These are phyloP conservation scores for Acleris holmiana DNA, from an alignment of 2,888 invertebrate species.

Conservation along the genomic window DNA sequence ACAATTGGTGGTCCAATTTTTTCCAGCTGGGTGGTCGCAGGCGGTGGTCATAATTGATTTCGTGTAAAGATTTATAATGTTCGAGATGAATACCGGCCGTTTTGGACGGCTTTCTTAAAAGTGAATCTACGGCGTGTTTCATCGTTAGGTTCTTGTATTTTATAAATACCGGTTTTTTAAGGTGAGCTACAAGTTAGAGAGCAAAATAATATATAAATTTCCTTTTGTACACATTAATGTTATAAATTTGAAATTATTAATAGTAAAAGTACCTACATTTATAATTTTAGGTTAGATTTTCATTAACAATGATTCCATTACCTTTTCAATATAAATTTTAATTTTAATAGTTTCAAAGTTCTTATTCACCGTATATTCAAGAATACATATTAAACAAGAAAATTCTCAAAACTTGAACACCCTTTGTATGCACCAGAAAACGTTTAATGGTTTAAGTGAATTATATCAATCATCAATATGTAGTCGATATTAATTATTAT, in stretches of 20 bases:
- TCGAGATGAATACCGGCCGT: slow-evolving; percentile 49
- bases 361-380: too few species aligned
- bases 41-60: slow-evolving; percentile 66
- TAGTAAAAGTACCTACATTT: too few species aligned
- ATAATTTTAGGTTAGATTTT: too few species aligned
- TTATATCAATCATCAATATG: slow-evolving; percentile 60
- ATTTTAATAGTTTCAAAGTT: too few species aligned
- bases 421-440: slow-evolving; percentile 43
- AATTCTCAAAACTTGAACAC: slow-evolving; percentile 35
- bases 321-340: too few species aligned
- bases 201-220: too few species aligned
- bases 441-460: slow-evolving; percentile 47
- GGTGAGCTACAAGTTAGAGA: too few species aligned
- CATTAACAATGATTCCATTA: too few species aligned
- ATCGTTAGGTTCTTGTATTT: slow-evolving; percentile 33
- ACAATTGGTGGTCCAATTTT: slow-evolving; percentile 60
- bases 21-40: slow-evolving; percentile 46
- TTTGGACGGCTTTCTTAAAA: slow-evolving; percentile 42
- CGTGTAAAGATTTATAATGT: slow-evolving; percentile 65
- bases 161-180: not conserved
- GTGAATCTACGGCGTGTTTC: slow-evolving; percentile 31
- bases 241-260: too few species aligned
- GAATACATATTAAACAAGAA: not conserved
- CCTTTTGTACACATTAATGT: too few species aligned
- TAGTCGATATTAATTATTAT: slow-evolving; percentile 54